Base-by-base conservation (phyloP, 1,140 invertebrate genomes). In the Periplaneta americana region DNA sequence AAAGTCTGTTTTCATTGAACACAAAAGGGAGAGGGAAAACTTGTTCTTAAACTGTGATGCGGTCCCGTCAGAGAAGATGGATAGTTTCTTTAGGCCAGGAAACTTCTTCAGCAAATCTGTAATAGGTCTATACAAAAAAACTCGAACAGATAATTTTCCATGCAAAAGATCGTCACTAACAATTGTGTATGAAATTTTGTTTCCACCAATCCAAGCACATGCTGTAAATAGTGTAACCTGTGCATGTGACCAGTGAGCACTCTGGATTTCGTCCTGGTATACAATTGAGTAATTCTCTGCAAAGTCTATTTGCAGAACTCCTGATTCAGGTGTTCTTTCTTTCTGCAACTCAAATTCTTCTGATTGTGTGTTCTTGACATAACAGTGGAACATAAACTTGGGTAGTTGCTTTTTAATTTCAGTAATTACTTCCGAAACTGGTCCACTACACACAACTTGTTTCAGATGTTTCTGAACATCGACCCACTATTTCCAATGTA, bases 21-120 rank as follows among this genome's bases (percentile, higher is more conserved):
- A 78, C 35, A 78, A 13, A 36, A 34, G 6, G 11, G 9, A 1
- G 74, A 87, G 79, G 39, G 83, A 85, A 75, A 84, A 83, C 22
- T 75, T 80, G 79, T 85, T 87, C 35, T 82, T 82, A 78, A 86
- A 87, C 79, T 87, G 85, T 34, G 57, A 80, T 66, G 82, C 84
- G 81, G 66, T 80, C 6, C 84, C 85, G 81, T 86, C 85, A 75
- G 81, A 83, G 79, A 86, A 81, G 78, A 57, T 76, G 28, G 5
- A 34, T 36, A 36, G 9, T 31, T 33, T n/a, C 9, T 17, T 4
- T n/a, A 78, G 15, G n/a, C 36, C 77, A 5, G 4, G 77, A 4
- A 34, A 35, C 28, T 31, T 35, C 9, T 78, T 33, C 35, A 33
- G 11, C 15, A 78, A 78, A 34, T 33, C 4, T 6, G 28, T 15